Conservation (phyloP, 1,140 invertebrate species). For the Callitettix versicolor region DNA sequence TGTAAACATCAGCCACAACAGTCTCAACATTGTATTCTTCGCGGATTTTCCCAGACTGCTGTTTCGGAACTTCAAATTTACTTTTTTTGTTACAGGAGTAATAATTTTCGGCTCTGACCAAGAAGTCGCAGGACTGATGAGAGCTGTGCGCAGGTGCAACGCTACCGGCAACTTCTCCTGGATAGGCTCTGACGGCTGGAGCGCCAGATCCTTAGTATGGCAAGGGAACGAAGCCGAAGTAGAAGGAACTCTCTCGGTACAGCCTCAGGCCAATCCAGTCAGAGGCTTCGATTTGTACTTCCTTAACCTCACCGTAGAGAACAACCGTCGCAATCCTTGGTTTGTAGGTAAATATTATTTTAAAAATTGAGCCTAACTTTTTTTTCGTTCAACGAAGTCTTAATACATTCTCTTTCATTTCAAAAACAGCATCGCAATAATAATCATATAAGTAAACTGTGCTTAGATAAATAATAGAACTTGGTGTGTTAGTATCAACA, state of each 20-base stretch:
- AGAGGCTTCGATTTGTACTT: slow-evolving; percentile 82
- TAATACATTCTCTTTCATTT: no score
- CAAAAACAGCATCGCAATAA: no score
- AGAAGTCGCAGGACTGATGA: slow-evolving; percentile 89
- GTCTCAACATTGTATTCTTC: no score
- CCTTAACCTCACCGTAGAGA: slow-evolving; percentile 69
- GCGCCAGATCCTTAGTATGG: slow-evolving; percentile 61
- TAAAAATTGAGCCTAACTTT: no score
- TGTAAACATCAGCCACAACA: no score
- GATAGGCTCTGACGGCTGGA: slow-evolving; percentile 93
- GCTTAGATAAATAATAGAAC: no score
- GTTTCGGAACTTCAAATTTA: no score
- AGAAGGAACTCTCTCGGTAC: slow-evolving; percentile 80
- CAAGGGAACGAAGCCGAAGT: slow-evolving; percentile 80
- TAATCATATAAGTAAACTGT: no score
- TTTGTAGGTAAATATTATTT: slow-evolving; percentile 67
- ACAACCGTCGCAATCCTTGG: slow-evolving; percentile 84
- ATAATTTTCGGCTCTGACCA: slow-evolving; percentile 94
- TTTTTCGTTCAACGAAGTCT: no score
- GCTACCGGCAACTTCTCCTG: slow-evolving; percentile 85
- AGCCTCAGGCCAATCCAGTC: slow-evolving; percentile 80
- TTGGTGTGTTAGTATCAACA: no score
- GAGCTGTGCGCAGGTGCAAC: slow-evolving; percentile 73
- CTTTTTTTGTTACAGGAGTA: slow-evolving; percentile 74
- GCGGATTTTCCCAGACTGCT: no score